phyloP scores from a whole-genome alignment of 2,888 invertebrate species.

The Altica lythri region DNA sequence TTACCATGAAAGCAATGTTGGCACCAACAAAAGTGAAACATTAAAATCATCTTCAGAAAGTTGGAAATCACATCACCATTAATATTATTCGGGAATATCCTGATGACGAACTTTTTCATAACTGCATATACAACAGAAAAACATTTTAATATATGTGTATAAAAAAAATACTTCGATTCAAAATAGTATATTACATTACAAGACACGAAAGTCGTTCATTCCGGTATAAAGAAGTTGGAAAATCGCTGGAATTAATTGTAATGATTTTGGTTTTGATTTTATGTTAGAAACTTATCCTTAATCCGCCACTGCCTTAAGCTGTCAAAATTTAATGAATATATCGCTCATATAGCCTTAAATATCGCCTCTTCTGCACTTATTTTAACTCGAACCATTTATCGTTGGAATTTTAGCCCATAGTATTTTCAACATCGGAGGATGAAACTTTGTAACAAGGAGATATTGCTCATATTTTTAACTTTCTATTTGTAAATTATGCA shows the following conservation, averaged over 20 bases:
- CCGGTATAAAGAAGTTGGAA: too few species aligned
- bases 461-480: slow-evolving; percentile 15
- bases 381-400: slow-evolving; percentile 11
- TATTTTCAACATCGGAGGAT: slow-evolving; percentile 13
- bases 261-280: slow-evolving; percentile 7
- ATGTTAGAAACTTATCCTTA: neutral
- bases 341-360: slow-evolving; percentile 13
- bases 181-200: too few species aligned
- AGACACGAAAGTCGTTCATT: too few species aligned
- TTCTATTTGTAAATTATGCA: slow-evolving; percentile 12
- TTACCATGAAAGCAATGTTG: too few species aligned
- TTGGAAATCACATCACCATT: too few species aligned
- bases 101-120: too few species aligned
- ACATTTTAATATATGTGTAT: too few species aligned
- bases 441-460: slow-evolving; percentile 13
- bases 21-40: too few species aligned
- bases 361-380: slow-evolving; percentile 11
- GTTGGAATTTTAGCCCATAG: slow-evolving; percentile 6
- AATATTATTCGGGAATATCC: too few species aligned
- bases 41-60: too few species aligned
- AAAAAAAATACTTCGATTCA: too few species aligned
- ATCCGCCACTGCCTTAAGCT: slow-evolving; percentile 11
- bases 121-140: too few species aligned
- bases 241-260: neutral
- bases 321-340: slow-evolving; percentile 13